Evolutionary conservation across 2,113 vertebrate species (phyloP), one percentile per base, ranked within the genome.

Genomic region (Perca schrenkii): DNA sequence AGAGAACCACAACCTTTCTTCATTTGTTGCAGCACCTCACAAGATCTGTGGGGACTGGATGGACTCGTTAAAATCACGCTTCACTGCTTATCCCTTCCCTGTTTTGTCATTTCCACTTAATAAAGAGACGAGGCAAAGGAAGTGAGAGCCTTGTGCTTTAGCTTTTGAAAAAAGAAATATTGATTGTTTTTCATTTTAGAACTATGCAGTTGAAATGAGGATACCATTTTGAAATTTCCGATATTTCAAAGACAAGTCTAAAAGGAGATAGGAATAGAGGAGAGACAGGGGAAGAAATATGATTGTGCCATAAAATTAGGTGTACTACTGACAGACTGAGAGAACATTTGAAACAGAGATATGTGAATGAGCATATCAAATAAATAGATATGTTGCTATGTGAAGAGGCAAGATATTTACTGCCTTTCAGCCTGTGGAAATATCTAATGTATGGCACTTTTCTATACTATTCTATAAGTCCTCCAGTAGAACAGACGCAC

Each of bases 41-140:
- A 75, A 74, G 46, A 85, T 88, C 80, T 73, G 19, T 72, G 70
- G 81, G 88, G 84, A 83, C 79, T 76, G 77, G 62, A 64, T 53
- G 77, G 79, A 92, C 90, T 93, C 67, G 83, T 92, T 93, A 92
- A 90, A 94, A 90, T 89, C 91, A 92, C 49, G 92, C 90, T 87
- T 83, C 84, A 74, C 69, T 88, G 89, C 87, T 78, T 92, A 90
- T 92, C 91, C 89, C 87, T 80, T 52, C 49, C 14, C 34, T 78
- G 75, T 90, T 86, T 91, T 90, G 84, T 91, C 89, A 68, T 91
- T 91, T 89, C 49, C 56, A 87, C 72, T 89, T 73, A 85, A 91
- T 90, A 86, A 80, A 72, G 31, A 56, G n/a, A 54, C 22, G 13
- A 15, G 60, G 49, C 47, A 57, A 58, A 49, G 43, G 58, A 61